Conservation (phyloP, 2,888 invertebrate genomes). For the Tetragonula carbonaria region DNA sequence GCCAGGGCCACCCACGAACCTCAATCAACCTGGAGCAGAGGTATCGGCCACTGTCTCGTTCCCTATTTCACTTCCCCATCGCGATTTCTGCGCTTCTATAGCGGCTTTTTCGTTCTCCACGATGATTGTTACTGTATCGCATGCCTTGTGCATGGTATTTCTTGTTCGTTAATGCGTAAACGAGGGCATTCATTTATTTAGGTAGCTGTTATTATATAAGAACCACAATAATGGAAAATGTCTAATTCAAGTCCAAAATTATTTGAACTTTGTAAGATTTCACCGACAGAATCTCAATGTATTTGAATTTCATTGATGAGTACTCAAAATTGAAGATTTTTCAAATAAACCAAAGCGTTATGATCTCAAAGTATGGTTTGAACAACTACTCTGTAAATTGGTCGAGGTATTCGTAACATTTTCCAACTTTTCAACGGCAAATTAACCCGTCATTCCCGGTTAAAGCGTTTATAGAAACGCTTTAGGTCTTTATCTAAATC, state of each 20-base stretch:
- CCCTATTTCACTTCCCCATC: conserved; percentile 39
- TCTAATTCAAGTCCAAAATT: not conserved
- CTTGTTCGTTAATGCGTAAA: not conserved
- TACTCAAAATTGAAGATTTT: not conserved
- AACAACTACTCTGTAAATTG: not conserved
- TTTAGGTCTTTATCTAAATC: not conserved
- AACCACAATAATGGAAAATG: not conserved
- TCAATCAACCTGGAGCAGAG: conserved; percentile 76
- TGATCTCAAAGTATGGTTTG: not conserved
- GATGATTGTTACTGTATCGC: conserved; percentile 16
- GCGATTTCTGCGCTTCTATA: conserved; percentile 57
- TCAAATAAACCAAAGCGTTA: not conserved
- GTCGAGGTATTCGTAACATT: not conserved
- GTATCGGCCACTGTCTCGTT: conserved; percentile 37
- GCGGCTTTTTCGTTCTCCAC: conserved; percentile 11
- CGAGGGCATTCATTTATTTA: not conserved
- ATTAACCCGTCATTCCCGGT: too few species aligned
- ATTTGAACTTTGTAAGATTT: not conserved
- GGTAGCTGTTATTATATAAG: not conserved
- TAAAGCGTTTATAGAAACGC: too few species aligned
- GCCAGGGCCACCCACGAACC: conserved; percentile 80
- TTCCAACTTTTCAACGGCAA: too few species aligned
- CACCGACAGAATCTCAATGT: not conserved
- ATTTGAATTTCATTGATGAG: not conserved
- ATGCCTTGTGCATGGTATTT: not conserved